Evolutionary conservation across 2,797 vertebrate genomes (phyloP), one percentile per base, ranked within the genome.

Genomic region (Xenentodon cancila): DNA sequence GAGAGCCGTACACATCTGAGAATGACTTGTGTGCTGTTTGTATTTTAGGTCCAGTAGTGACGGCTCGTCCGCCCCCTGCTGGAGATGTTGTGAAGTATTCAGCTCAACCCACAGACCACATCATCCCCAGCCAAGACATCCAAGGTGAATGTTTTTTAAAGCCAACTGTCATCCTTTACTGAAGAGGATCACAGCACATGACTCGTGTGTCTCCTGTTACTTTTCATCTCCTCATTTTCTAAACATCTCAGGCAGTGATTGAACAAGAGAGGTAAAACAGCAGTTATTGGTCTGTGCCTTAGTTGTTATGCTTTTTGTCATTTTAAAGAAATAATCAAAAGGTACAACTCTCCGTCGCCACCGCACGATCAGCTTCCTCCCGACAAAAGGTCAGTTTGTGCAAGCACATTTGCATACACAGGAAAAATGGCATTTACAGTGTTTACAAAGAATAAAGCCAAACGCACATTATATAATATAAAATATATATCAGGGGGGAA

Each of bases 101-200:
- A 0, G 71, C 87, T 5, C 88, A 84, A 43, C 86, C 92, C 58
- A 85, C 92, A 0, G 95, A 97, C 72, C 93, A 94, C 69, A 80
- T 95, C 0, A 77, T 95, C 51, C 96, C 97, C 59, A 96, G 96
- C 0, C 94, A 96, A 12, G 95, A 96, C 77, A 94, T 99, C 80
- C 95, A 94, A 83, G 89, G 91, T 89, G 20, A 45, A 21, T 56
- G 20, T 51, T 15, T 27, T 19, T 11, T 21, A 32, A n/a, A 18
- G 46, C 12, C 12, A 20, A 37, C 5, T 9, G 19, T 43, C 15
- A 20, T 18, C n/a, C 7, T 62, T 53, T 5, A 52, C 3, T 2
- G 15, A 37, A 34, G 4, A 20, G 15, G 0, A 48, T 48, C n/a
- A 57, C 9, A 8, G 1, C 34, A 27, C n/a, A n/a, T 18, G 7